Conservation (phyloP, 2,113 vertebrate genomes). For the Sinosuthora webbiana region DNA sequence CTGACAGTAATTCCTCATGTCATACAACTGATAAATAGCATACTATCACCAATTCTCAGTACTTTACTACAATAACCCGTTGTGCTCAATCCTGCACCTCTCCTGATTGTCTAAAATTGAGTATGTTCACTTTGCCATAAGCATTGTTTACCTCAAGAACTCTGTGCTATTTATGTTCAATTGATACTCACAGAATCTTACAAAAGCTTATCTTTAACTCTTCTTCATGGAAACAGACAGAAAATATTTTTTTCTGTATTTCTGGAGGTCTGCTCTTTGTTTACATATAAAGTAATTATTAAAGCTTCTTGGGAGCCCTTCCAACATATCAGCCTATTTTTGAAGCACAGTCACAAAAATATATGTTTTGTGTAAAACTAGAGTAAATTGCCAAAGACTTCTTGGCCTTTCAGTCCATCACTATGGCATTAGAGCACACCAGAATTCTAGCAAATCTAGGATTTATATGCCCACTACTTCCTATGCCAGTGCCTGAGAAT, state of each 20-base stretch:
- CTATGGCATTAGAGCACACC: neutral
- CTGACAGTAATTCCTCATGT: neutral
- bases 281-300: neutral
- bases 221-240: neutral
- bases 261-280: neutral
- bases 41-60: neutral
- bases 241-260: neutral
- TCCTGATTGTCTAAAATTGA: neutral
- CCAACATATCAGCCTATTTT: neutral
- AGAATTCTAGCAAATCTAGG: neutral
- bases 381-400: neutral
- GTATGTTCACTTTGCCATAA: neutral
- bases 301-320: neutral
- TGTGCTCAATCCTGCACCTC: neutral
- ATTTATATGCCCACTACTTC: neutral
- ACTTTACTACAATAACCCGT: neutral
- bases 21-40: neutral
- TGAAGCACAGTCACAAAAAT: neutral
- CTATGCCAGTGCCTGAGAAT: neutral
- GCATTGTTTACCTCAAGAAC: neutral
- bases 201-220: neutral
- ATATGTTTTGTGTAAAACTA: neutral
- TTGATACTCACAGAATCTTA: neutral
- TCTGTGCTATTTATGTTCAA: neutral
- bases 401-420: neutral